These are phyloP conservation scores for Lethrus apterus DNA, from an alignment of 1,140 invertebrate species.

Conservation along the genomic window DNA sequence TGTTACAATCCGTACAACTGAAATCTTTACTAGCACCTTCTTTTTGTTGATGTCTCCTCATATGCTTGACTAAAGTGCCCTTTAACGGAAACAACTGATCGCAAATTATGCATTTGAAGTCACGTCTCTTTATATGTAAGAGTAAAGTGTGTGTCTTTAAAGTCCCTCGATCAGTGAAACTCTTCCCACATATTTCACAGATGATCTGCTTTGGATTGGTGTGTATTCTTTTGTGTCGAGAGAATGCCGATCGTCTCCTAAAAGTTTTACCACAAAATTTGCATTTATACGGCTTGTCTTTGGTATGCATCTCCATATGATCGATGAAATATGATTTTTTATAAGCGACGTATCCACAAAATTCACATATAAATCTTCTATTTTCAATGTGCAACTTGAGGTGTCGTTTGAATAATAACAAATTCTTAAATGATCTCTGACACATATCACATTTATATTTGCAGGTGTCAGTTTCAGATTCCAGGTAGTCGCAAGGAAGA, in stretches of 20 bases:
- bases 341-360: conserved; percentile 22
- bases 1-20: conserved; percentile 22
- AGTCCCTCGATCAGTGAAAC: conserved; percentile 27
- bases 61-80: conserved; percentile 30
- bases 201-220: conserved; percentile 31
- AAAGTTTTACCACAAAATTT: conserved; percentile 47
- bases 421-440: conserved; percentile 11
- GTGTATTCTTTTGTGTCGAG: conserved; percentile 43
- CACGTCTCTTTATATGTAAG: conserved; percentile 25
- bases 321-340: conserved; percentile 28
- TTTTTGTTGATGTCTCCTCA: conserved; percentile 23
- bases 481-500: neutral
- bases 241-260: conserved; percentile 42
- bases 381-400: conserved; percentile 10
- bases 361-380: conserved; percentile 25
- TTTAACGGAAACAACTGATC: conserved; percentile 28
- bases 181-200: conserved; percentile 30
- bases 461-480: neutral
- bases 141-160: conserved; percentile 30
- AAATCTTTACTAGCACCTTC: conserved; percentile 20
- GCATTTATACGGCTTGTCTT: conserved; percentile 47
- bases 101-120: conserved; percentile 33
- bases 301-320: conserved; percentile 37
- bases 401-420: conserved; percentile 5
- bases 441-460: conserved; percentile 16